Conservation (phyloP, 2,113 vertebrate genomes). For the Microtus richardsoni region DNA sequence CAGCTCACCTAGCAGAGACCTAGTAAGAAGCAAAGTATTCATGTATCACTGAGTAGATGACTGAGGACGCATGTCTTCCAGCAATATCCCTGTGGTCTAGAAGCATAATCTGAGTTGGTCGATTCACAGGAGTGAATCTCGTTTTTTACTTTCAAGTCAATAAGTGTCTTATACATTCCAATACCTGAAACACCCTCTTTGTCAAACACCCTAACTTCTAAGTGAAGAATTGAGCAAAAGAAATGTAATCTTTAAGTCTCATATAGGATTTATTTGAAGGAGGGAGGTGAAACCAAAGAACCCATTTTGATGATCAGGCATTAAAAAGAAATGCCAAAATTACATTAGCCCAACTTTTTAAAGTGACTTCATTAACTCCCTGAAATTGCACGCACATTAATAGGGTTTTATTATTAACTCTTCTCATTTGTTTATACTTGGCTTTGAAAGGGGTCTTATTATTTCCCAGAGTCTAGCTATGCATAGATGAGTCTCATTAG, state of each 20-base stretch:
- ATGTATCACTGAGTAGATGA: slow-evolving; percentile 2
- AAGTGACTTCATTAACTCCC: slow-evolving; percentile 83
- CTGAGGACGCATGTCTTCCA: neutral
- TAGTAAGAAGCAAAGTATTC: slow-evolving; percentile 26
- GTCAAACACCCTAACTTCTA: neutral
- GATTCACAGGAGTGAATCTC: slow-evolving; percentile 30
- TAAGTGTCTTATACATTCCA: neutral
- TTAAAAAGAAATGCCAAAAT: slow-evolving; percentile 74
- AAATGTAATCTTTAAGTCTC: slow-evolving; percentile 53
- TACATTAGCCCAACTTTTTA: slow-evolving; percentile 79
- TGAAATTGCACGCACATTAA: slow-evolving; percentile 82
- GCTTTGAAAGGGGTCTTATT: slow-evolving; percentile 78
- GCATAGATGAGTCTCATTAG: slow-evolving; percentile 86
- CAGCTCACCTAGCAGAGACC: neutral
- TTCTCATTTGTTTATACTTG: slow-evolving; percentile 83
- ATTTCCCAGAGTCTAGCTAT: slow-evolving; percentile 82
- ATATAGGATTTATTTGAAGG: neutral
- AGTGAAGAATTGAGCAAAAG: slow-evolving; percentile 56
- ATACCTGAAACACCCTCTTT: slow-evolving; percentile 37
- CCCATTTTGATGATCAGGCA: slow-evolving; percentile 71
- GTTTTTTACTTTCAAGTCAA: slow-evolving; percentile 71
- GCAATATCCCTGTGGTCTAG: neutral
- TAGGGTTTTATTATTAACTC: slow-evolving; percentile 86
- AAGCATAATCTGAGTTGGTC: neutral
- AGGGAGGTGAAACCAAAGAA: neutral